Percentiles rank a stretch among this genome's conserved stretches.
Evolutionary conservation across 2,888 invertebrate genomes (phyloP).

Genomic region (Melinaea menophilus): DNA sequence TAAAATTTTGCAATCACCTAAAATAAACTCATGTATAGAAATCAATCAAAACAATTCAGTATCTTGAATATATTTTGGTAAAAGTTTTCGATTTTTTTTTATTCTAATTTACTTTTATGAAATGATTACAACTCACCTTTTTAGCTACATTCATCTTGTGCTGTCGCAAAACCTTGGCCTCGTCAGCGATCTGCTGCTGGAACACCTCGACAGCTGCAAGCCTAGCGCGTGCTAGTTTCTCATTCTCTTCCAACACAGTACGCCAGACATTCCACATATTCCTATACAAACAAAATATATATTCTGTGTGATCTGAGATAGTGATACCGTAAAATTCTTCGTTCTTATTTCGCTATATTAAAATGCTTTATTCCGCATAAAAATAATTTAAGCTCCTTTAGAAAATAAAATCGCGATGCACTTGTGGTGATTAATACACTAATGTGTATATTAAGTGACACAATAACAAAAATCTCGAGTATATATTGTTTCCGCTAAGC

Average conservation of each 20-base stretch:
- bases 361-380: too few relatives aligned
- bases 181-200: constrained; percentile 96
- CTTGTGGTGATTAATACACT: too few relatives aligned
- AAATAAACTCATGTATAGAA: too few relatives aligned
- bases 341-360: too few relatives aligned
- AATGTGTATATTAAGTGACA: too few relatives aligned
- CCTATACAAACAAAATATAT: constrained; percentile 72
- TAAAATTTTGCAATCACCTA: too few relatives aligned
- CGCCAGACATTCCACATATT: constrained; percentile 99
- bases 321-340: too few relatives aligned
- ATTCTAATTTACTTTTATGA: neutral
- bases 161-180: constrained; percentile 89
- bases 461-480: too few relatives aligned
- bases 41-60: too few relatives aligned
- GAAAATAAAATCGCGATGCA: too few relatives aligned
- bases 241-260: constrained; percentile 95
- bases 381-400: too few relatives aligned
- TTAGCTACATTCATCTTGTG: constrained; percentile 90
- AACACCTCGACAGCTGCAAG: constrained; percentile 96
- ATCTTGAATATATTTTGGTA: neutral
- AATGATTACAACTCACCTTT: constrained; percentile 75
- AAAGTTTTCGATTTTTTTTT: constrained; percentile 5
- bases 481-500: neutral
- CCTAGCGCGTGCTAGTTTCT: constrained; percentile 92
- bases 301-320: too few relatives aligned